Evolutionary conservation across 2,888 invertebrate genomes (phyloP).

Genomic region (Cabera pusaria): DNA sequence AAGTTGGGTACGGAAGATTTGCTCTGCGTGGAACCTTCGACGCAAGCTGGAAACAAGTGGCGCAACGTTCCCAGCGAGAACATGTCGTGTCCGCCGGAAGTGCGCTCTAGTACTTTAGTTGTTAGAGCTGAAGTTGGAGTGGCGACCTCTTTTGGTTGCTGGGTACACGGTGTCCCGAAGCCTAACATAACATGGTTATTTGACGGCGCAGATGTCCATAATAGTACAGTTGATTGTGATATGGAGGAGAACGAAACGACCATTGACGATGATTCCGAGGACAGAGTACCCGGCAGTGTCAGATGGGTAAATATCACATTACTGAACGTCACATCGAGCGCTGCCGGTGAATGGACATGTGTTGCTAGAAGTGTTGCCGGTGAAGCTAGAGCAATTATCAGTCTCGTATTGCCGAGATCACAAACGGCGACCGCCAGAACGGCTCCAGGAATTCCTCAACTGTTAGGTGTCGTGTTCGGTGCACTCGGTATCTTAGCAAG

Average conservation of each 20-base stretch:
- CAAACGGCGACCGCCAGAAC: slow-evolving; percentile 92
- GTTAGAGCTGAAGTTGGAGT: slow-evolving; percentile 91
- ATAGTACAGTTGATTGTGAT: slow-evolving; percentile 73
- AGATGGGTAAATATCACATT: slow-evolving; percentile 93
- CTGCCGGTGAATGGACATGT: slow-evolving; percentile 94
- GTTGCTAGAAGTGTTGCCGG: slow-evolving; percentile 88
- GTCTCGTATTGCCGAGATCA: slow-evolving; percentile 71
- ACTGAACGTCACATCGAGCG: slow-evolving; percentile 90
- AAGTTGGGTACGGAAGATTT: slow-evolving; percentile 90
- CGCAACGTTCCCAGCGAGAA: slow-evolving; percentile 88
- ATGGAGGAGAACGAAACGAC: slow-evolving; percentile 73
- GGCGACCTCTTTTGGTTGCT: slow-evolving; percentile 91
- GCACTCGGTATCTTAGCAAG: slow-evolving; percentile 88
- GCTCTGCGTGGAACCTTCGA: slow-evolving; percentile 88
- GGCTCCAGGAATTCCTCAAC: slow-evolving; percentile 88
- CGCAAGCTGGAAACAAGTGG: slow-evolving; percentile 89
- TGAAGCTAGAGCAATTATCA: slow-evolving; percentile 85
- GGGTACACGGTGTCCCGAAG: slow-evolving; percentile 91
- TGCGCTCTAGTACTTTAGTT: slow-evolving; percentile 84
- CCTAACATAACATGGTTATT: slow-evolving; percentile 93
- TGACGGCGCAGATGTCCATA: slow-evolving; percentile 85
- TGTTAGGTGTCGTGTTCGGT: slow-evolving; percentile 88
- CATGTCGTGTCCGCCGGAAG: slow-evolving; percentile 92
- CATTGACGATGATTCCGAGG: slow-evolving; percentile 68
- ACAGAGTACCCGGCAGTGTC: slow-evolving; percentile 75